Percentiles rank a stretch among this genome's conserved stretches.
phyloP scores from a whole-genome alignment of 2,113 vertebrate species.

The Puffinus mauretanicus region DNA sequence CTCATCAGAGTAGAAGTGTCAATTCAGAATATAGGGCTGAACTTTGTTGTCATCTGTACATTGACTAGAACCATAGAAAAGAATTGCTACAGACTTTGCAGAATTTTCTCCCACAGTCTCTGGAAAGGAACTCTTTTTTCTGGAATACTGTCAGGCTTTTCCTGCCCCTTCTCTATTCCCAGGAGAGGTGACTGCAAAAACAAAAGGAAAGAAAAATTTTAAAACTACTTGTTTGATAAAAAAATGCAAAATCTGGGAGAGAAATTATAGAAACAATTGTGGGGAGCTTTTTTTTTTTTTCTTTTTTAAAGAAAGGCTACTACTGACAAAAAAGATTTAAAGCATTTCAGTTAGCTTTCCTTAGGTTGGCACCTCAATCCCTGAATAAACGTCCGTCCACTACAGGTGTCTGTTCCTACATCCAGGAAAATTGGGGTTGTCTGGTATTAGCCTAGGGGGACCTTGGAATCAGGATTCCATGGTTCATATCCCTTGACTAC shows the following conservation, averaged over 20 bases:
- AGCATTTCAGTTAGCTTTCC: not conserved
- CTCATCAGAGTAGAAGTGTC: not conserved
- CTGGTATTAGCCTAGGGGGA: not conserved
- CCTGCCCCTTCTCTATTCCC: not conserved
- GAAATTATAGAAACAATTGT: not conserved
- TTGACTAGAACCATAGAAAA: not conserved
- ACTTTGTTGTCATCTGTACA: not conserved
- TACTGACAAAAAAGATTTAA: not conserved
- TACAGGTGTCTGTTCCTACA: not conserved
- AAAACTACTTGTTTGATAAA: not conserved
- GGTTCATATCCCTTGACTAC: not conserved
- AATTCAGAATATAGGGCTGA: not conserved
- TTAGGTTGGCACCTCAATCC: not conserved
- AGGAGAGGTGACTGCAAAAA: not conserved
- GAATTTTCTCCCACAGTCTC: not conserved
- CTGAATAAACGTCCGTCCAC: not conserved
- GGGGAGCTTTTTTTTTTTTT: not conserved
- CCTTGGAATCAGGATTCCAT: not conserved
- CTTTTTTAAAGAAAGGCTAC: not conserved
- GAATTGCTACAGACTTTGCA: not conserved
- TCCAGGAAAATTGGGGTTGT: not conserved
- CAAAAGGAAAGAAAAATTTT: not conserved
- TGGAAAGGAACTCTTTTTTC: not conserved
- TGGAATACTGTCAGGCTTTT: not conserved
- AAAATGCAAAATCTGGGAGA: not conserved